phyloP scores from a whole-genome alignment of 2,797 vertebrate genomes.

The Oophaga sylvatica region DNA sequence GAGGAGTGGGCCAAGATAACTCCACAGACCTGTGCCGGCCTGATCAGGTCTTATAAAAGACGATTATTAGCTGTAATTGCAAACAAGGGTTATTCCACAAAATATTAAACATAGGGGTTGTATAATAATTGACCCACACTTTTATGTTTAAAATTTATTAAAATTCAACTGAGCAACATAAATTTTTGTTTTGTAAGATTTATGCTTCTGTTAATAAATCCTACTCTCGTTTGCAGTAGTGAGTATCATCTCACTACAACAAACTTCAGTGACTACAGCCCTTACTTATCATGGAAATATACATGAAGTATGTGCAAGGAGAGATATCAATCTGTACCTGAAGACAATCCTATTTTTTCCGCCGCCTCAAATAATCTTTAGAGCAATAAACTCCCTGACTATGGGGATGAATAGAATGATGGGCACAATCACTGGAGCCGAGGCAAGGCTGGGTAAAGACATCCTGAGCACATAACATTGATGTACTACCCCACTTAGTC shows the following conservation, averaged over 20 bases:
- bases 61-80: no score
- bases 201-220: no score
- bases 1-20: no score
- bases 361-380: neutral
- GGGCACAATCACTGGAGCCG: constrained; percentile 15
- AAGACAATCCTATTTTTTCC: neutral
- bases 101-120: no score
- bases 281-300: neutral
- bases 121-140: no score
- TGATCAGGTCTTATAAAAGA: no score
- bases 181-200: no score
- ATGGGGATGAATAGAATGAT: neutral
- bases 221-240: no score
- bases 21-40: no score
- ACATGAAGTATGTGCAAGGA: neutral
- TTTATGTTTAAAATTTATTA: no score
- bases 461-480: constrained; percentile 47
- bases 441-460: constrained; percentile 14
- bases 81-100: no score
- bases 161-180: no score
- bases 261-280: neutral
- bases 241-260: neutral
- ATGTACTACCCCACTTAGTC: constrained; percentile 46
- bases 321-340: neutral
- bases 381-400: constrained; percentile 6